Conservation (phyloP, 1,140 invertebrate genomes). For the Philopotamus ludificatus region DNA sequence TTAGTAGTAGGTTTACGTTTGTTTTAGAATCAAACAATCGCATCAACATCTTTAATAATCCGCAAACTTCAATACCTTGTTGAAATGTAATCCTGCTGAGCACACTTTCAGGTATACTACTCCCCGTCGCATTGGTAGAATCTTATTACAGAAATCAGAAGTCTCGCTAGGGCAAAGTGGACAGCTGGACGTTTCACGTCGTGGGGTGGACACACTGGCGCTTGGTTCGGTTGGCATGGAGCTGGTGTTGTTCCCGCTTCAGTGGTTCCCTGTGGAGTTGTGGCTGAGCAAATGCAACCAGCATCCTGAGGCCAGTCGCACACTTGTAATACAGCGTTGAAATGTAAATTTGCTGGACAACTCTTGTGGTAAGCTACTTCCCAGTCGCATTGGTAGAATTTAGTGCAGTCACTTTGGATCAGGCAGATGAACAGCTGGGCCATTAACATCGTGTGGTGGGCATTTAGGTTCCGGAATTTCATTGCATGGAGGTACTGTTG, state of each 20-base stretch:
- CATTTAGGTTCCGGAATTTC: too few relatives aligned
- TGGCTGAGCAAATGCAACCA: conserved; percentile 48
- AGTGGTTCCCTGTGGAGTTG: too few relatives aligned
- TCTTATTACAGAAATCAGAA: conserved; percentile 56
- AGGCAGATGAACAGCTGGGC: too few relatives aligned
- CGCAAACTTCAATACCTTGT: conserved; percentile 55
- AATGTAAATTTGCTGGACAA: conserved; percentile 56
- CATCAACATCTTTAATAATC: conserved; percentile 57
- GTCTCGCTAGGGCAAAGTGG: too few relatives aligned
- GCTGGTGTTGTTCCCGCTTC: too few relatives aligned
- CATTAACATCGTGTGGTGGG: too few relatives aligned
- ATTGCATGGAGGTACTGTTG: too few relatives aligned
- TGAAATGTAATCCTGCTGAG: conserved; percentile 57
- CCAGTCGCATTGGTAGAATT: conserved; percentile 59
- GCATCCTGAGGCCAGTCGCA: conserved; percentile 60
- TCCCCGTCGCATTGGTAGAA: conserved; percentile 60
- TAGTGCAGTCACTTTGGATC: conserved; percentile 55
- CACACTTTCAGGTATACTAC: conserved; percentile 53
- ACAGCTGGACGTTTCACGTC: too few relatives aligned
- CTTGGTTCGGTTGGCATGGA: conserved; percentile 20
- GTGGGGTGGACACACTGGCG: conserved; percentile 50
- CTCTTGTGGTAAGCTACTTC: conserved; percentile 51
- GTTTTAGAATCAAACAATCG: too few relatives aligned
- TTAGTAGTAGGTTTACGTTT: too few relatives aligned
- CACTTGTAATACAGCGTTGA: conserved; percentile 53